Evolutionary conservation across 1,140 invertebrate genomes (phyloP).

Genomic region (Drosophila repletoides): DNA sequence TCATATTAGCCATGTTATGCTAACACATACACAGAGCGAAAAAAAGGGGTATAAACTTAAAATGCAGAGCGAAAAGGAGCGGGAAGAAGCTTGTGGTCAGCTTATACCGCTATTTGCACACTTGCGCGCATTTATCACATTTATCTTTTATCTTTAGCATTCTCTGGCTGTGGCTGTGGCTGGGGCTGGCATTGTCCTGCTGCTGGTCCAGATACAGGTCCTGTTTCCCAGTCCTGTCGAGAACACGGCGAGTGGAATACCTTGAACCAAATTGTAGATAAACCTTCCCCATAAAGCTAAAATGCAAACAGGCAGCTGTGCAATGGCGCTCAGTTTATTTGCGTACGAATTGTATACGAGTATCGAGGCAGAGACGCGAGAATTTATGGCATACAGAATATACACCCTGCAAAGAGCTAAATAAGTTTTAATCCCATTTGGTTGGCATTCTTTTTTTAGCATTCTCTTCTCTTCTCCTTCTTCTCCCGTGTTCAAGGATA

Average conservation of each 20-base stretch:
- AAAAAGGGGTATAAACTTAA: background rate
- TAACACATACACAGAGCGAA: conserved; percentile 9
- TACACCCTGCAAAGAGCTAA: conserved; percentile 47
- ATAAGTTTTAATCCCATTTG: conserved; percentile 76
- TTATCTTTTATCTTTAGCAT: conserved; percentile 71
- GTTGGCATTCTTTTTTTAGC: conserved; percentile 62
- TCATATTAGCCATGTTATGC: conserved; percentile 24
- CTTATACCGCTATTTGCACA: conserved; percentile 72
- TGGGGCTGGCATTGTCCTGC: conserved; percentile 30
- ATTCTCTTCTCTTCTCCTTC: conserved; percentile 30
- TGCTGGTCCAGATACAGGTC: background rate
- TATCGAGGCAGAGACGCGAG: conserved; percentile 27
- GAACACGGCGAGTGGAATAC: conserved; percentile 37
- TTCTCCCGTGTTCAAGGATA: conserved; percentile 15
- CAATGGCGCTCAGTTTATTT: conserved; percentile 55
- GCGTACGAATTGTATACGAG: conserved; percentile 58
- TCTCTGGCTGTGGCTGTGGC: too few relatives aligned
- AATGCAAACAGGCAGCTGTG: conserved; percentile 71
- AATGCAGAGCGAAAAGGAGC: conserved; percentile 33
- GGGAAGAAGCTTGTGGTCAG: conserved; percentile 62
- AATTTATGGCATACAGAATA: conserved; percentile 54
- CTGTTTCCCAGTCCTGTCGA: too few relatives aligned
- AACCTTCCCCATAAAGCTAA: conserved; percentile 63
- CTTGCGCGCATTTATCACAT: conserved; percentile 73
- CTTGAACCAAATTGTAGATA: conserved; percentile 55